Evolutionary conservation across 2,888 invertebrate genomes (phyloP).

Genomic region (Hypomecis punctinalis): DNA sequence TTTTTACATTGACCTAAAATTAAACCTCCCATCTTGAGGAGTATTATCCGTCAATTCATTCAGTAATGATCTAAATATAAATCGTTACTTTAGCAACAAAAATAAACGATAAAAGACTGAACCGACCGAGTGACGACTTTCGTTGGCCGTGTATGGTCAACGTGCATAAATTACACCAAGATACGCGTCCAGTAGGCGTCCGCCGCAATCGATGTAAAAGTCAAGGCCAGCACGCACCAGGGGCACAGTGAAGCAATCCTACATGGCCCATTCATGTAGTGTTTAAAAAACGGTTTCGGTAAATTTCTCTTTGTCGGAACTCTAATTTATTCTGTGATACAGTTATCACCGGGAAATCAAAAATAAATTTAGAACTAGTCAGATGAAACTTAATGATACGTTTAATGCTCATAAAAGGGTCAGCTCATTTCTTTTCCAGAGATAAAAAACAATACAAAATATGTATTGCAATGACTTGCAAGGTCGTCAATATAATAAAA

Average conservation of each 20-base stretch:
- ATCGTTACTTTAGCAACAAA: conserved; percentile 5
- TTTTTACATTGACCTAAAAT: background rate
- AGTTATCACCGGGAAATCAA: too few relatives aligned
- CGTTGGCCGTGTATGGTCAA: conserved; percentile 21
- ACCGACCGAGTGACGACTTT: conserved; percentile 13
- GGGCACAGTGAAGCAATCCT: conserved; percentile 14
- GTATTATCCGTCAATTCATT: background rate
- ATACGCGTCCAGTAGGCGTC: conserved; percentile 25
- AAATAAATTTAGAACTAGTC: too few relatives aligned
- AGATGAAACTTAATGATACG: too few relatives aligned
- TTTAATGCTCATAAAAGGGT: too few relatives aligned
- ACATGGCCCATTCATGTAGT: conserved; percentile 9
- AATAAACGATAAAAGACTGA: conserved; percentile 13
- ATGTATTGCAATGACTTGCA: too few relatives aligned
- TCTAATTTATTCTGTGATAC: too few relatives aligned
- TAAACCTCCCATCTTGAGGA: background rate
- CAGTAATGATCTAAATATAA: conserved; percentile 43
- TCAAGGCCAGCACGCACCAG: conserved; percentile 21
- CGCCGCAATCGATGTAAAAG: conserved; percentile 21
- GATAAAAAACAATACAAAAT: too few relatives aligned
- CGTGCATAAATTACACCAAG: conserved; percentile 21
- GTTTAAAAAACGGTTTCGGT: too few relatives aligned
- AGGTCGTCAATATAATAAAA: too few relatives aligned
- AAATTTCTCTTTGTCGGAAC: too few relatives aligned
- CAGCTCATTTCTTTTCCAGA: too few relatives aligned